Evolutionary conservation across 1,140 invertebrate genomes (phyloP), one percentile per base, ranked within the genome.

Genomic region (Drosophila jambulina): DNA sequence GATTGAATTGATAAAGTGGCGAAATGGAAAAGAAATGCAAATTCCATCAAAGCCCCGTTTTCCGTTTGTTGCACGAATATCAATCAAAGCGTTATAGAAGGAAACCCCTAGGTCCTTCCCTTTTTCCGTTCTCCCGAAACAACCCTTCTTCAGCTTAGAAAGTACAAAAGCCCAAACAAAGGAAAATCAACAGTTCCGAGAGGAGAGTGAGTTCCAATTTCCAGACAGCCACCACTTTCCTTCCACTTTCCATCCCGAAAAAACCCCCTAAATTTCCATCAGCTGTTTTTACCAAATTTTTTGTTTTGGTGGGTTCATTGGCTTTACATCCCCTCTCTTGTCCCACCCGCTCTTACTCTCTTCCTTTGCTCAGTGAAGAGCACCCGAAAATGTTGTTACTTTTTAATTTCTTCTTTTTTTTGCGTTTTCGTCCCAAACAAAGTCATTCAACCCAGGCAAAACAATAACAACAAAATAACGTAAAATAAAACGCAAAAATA

Each of bases 401-500:
- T 83, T 75, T 65, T 85, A 80, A 63, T 49, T 63, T 65, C 68
- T 58, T 67, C 42, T 62, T 69, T 72, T 67, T 67, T 63, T 71
- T 78, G 72, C 69, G 78, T 82, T 76, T 76, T 63, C 80, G 51
- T 70, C 64, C 68, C 84, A 87, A 78, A 87, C 80, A 87, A 78
- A 87, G 84, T 87, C 84, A 88, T 87, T 87, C 84, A 87, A 87
- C 84, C 74, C 84, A 80, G 77, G 80, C 74, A 86, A 76, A 32
- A 54, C 51, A 23, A 54, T 54, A 85, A 82, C 75, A 79, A 88
- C 70, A 79, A 88, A 87, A 83, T 87, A 83, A 87, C 78, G 69
- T 78, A 68, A 87, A 87, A 87, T 83, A 80, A 83, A 88, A 80
- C 84, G 80, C 80, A 87, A 88, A 72, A 78, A 68, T 32, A 51